A percentile compares a stretch with the other conserved stretches of the same genome.
Conservation (phyloP, 1,140 invertebrate species). For the Polypedilum pembai region DNA sequence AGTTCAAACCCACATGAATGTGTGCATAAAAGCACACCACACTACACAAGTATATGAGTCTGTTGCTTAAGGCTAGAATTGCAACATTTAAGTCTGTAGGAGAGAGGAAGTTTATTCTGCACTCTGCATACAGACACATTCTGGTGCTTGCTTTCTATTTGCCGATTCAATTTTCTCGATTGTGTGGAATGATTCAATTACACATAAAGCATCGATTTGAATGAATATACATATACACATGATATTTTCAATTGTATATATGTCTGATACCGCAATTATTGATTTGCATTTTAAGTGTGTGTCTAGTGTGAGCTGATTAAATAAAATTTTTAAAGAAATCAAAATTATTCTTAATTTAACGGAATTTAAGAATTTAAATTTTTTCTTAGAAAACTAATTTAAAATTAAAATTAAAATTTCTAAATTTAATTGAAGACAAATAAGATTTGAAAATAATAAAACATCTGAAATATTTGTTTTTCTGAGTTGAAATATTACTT, state of each 20-base stretch:
- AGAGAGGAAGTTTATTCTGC: background rate
- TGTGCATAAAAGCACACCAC: background rate
- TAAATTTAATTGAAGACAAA: too few species aligned
- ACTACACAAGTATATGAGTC: background rate
- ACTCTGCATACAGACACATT: background rate
- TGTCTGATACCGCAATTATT: conserved; percentile 12
- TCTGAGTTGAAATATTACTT: too few species aligned
- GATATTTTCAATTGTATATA: background rate
- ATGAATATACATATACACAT: background rate
- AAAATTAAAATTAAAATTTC: too few species aligned
- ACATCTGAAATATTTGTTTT: too few species aligned
- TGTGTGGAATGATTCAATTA: conserved; percentile 18
- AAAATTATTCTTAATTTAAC: too few species aligned
- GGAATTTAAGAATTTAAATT: background rate
- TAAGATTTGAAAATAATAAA: too few species aligned
- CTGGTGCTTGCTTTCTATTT: background rate
- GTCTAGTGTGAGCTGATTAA: background rate
- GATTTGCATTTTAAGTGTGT: conserved; percentile 7
- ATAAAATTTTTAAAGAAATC: background rate
- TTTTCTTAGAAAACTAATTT: too few species aligned
- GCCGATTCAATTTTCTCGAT: conserved; percentile 16
- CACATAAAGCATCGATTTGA: conserved; percentile 11
- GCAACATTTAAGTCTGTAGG: background rate
- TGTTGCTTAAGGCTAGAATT: conserved; percentile 2
- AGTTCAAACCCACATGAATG: background rate